Conservation (phyloP, 2,888 invertebrate species). For the Aproaerema taeniolella region DNA sequence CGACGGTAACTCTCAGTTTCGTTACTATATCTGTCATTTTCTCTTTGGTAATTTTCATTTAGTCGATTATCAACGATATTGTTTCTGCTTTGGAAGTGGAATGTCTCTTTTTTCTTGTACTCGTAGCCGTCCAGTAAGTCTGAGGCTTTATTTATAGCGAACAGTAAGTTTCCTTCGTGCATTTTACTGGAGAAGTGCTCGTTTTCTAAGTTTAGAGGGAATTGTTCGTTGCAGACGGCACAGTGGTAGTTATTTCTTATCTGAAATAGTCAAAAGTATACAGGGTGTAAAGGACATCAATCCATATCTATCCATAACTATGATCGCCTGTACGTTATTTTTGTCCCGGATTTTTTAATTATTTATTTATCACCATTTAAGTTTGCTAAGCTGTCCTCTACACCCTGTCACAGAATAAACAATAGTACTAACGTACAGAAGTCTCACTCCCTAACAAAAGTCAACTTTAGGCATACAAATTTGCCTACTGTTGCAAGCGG, state of each 20-base stretch:
- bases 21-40: neutral
- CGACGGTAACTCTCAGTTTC: neutral
- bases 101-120: slow-evolving; percentile 14
- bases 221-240: slow-evolving; percentile 31
- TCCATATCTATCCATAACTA: no score
- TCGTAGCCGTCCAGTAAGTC: slow-evolving; percentile 21
- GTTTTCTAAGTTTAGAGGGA: slow-evolving; percentile 6
- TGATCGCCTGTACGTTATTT: no score
- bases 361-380: no score
- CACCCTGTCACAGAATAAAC: no score
- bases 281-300: no score
- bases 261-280: slow-evolving; percentile 22
- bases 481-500: no score
- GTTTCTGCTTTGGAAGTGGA: slow-evolving; percentile 16
- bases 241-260: slow-evolving; percentile 31
- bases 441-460: no score
- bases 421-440: no score
- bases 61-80: neutral
- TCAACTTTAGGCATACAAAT: no score
- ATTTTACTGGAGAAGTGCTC: slow-evolving; percentile 23
- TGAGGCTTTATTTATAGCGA: slow-evolving; percentile 24
- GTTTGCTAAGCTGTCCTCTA: no score
- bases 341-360: no score
- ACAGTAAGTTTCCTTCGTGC: slow-evolving; percentile 25
- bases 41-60: neutral